Conservation (phyloP, 1,140 invertebrate genomes). For the Globodera rostochiensis region DNA sequence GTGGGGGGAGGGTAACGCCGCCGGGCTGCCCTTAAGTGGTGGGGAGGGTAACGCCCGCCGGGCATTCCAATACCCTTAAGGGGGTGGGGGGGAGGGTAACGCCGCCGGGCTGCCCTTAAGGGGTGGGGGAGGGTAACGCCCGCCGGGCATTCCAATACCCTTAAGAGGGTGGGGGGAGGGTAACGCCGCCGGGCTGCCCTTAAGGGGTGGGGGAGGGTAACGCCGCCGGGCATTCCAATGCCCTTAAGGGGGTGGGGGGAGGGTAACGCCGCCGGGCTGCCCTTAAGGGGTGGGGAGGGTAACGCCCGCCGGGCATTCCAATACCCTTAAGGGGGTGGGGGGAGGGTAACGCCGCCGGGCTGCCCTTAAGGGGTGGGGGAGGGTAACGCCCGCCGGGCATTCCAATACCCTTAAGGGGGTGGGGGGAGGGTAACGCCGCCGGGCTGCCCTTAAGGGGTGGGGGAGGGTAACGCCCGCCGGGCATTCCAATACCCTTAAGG, state of each 20-base stretch:
- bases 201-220: background rate
- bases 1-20: no score
- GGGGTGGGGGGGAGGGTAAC: no score
- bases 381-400: no score
- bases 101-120: no score
- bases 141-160: background rate
- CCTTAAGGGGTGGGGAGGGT: background rate
- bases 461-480: background rate
- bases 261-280: no score
- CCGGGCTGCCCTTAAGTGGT: no score
- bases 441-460: background rate
- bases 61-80: no score
- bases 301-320: no score
- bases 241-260: background rate
- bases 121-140: no score
- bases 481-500: constrained; percentile 1
- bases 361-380: background rate
- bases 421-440: background rate
- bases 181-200: background rate
- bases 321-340: background rate
- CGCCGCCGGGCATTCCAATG: no score
- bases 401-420: constrained; percentile 1
- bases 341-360: background rate
- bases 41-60: no score
- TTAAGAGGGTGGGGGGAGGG: background rate